Evolutionary conservation across 2,113 vertebrate genomes (phyloP).

Genomic region (Stigmatopora argus): DNA sequence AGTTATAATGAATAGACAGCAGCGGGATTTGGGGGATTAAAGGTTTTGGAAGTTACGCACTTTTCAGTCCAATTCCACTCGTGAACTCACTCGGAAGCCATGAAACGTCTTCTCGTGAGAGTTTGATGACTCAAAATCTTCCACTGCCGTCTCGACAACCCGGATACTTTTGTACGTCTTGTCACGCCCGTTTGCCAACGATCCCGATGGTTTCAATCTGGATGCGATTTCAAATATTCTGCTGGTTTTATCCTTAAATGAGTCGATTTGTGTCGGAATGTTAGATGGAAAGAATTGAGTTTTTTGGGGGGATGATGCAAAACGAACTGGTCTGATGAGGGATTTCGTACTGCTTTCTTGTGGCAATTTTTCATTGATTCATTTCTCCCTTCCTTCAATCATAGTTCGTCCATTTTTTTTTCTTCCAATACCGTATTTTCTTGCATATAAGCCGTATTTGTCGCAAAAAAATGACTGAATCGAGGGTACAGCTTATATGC

Average conservation of each 20-base stretch:
- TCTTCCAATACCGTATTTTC: background rate
- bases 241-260: slow-evolving; percentile 2
- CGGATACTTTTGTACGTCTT: background rate
- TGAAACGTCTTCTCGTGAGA: background rate
- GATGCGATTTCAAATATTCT: background rate
- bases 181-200: slow-evolving; percentile 17
- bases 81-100: slow-evolving; percentile 13
- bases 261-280: background rate
- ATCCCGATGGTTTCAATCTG: slow-evolving; percentile 13
- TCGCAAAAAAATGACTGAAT: too few relatives aligned
- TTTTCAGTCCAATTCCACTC: slow-evolving; percentile 29
- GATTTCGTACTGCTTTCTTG: slow-evolving; percentile 70
- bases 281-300: background rate
- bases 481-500: too few relatives aligned
- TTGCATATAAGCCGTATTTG: too few relatives aligned
- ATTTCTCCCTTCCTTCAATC: background rate
- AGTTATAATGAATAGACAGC: slow-evolving; percentile 38
- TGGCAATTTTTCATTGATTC: background rate
- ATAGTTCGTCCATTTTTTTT: background rate
- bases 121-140: background rate
- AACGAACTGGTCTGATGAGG: slow-evolving; percentile 56
- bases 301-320: background rate
- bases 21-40: slow-evolving; percentile 6
- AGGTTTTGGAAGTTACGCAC: slow-evolving; percentile 27
- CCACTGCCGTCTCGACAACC: background rate